These are phyloP conservation scores for Hartigia nigra DNA, from an alignment of 2,888 invertebrate species.

Conservation along the genomic window DNA sequence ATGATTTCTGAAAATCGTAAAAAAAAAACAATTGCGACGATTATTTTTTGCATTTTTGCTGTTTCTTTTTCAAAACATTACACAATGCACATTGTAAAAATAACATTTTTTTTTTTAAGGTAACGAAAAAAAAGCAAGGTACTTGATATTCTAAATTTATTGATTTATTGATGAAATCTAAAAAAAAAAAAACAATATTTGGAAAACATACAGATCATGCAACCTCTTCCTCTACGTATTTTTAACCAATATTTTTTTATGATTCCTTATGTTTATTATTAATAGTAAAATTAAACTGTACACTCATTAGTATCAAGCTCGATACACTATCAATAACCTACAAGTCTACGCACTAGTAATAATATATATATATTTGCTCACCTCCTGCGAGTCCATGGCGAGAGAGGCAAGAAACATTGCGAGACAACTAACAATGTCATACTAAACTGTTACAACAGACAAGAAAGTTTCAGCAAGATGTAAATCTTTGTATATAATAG, in stretches of 20 bases:
- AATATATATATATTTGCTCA: conserved; percentile 53
- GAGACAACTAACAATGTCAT: conserved; percentile 69
- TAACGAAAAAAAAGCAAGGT: not conserved
- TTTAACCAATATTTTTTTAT: not conserved
- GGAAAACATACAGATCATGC: not conserved
- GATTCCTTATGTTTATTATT: not conserved
- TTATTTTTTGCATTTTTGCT: not conserved
- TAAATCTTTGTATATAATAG: not conserved
- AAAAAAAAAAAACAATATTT: not conserved
- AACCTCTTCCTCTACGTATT: not conserved
- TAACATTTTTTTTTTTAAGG: not conserved
- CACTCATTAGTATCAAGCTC: not conserved
- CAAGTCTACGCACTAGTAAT: not conserved
- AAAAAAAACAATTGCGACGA: conserved; percentile 10
- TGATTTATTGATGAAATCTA: not conserved
- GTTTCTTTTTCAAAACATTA: not conserved
- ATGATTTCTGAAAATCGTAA: conserved; percentile 71
- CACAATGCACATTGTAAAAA: not conserved
- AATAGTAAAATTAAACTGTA: not conserved
- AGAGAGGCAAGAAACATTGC: conserved; percentile 68
- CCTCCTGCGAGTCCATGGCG: conserved; percentile 67
- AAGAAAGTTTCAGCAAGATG: not conserved
- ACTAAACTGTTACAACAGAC: conserved; percentile 39
- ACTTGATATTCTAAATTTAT: not conserved
- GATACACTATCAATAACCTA: not conserved